Base-by-base conservation (phyloP, 1,140 invertebrate species). In the Lasioglossum baleicum region DNA sequence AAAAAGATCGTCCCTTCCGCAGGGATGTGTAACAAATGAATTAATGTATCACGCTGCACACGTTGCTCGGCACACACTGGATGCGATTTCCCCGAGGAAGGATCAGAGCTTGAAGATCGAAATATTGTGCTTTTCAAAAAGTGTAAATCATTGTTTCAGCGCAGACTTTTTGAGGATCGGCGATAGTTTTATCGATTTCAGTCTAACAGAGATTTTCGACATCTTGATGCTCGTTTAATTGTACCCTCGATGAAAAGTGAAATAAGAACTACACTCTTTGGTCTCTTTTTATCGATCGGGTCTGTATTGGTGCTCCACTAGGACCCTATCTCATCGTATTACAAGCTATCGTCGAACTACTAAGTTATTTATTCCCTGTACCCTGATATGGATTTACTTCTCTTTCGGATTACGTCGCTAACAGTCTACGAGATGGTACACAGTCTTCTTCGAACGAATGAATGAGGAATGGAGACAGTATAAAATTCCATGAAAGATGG, bases 21-120 rank as follows among this genome's bases (percentile, higher is more conserved):
- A 42, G 67, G 35, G 67, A 20, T 66, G 58, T 86, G 88, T 85
- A 88, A 89, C 88, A 88, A 89, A 89, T 88, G 87, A 89, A 87
- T 83, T 85, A 67, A 79, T 84, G 82, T 86, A 85, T 88, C 88
- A 86, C 66, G 71, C 2, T 53, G 13, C 82, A 64, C 85, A 64
- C 85, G 80, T 87, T 85, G 82, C 85, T 87, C 85, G 85, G 83
- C 88, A 84, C 81, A 87, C 84, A 84, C 80, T 85, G 82, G 85
- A 68, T 87, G 88, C 86, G 83, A 82, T 81, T n/a, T 80, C 61
- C 78, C 75, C 6, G 48, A 61, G 65, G 68, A 31, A 17, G 31
- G 5, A n/a, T 56, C 40, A 7, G n/a, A 17, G 35, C 6, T 42
- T 7, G n/a, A 61, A 60, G 53, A 20, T 67, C 66, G 66, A 69